phyloP scores from a whole-genome alignment of 2,113 vertebrate species.

The Empidonax alnorum region DNA sequence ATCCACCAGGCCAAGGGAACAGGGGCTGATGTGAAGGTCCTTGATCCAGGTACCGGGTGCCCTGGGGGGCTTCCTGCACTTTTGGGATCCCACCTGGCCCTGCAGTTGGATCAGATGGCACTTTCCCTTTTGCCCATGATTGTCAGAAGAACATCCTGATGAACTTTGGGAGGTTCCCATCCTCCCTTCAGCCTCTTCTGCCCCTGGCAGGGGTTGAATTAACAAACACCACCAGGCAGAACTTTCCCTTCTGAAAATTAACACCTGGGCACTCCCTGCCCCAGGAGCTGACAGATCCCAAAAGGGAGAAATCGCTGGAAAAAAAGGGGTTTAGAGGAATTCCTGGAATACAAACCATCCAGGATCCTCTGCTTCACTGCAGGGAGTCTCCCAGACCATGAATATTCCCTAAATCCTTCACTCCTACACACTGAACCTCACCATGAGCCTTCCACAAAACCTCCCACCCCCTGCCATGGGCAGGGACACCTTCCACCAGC shows the following conservation, averaged over 20 bases:
- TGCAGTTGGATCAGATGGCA: background rate
- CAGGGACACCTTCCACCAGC: fast-evolving
- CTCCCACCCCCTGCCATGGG: background rate
- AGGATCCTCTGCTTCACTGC: background rate
- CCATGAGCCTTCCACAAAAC: background rate
- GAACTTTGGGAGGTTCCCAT: background rate
- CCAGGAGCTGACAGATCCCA: background rate
- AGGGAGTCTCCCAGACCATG: background rate
- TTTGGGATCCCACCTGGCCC: background rate
- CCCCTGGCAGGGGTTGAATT: background rate
- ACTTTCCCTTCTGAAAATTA: background rate
- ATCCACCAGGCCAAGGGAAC: background rate
- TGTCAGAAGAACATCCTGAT: background rate
- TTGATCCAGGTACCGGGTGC: background rate
- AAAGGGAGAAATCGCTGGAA: background rate
- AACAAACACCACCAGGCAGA: background rate
- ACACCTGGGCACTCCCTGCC: background rate
- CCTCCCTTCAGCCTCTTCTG: background rate
- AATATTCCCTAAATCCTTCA: background rate
- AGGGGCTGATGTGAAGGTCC: fast-evolving
- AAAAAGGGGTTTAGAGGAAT: background rate
- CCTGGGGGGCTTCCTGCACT: fast-evolving
- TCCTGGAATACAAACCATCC: background rate
- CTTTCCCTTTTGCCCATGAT: background rate
- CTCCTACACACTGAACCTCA: background rate